These are phyloP conservation scores for Philaenus spumarius DNA, from an alignment of 1,140 invertebrate species.

Conservation along the genomic window DNA sequence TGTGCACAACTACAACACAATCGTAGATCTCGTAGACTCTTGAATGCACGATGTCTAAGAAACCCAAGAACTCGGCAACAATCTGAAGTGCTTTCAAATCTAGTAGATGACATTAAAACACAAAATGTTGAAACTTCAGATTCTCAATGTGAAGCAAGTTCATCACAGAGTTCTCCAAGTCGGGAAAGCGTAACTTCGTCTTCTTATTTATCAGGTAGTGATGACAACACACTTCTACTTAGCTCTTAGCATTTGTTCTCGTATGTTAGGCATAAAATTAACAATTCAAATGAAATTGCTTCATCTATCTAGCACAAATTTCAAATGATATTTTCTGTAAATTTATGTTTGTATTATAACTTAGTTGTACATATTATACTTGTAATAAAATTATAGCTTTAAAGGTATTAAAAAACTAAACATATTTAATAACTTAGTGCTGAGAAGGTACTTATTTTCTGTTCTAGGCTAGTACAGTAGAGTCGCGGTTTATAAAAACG, in stretches of 20 bases:
- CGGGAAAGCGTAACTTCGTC: constrained; percentile 28
- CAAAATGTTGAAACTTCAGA: neutral
- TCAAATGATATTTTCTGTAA: no score
- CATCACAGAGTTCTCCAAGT: constrained; percentile 24
- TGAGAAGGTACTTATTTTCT: no score
- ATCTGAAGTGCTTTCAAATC: neutral
- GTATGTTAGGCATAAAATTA: no score
- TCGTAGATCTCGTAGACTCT: constrained; percentile 1
- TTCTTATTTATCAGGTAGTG: constrained; percentile 23
- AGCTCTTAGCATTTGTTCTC: constrained; percentile 12
- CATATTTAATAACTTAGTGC: no score
- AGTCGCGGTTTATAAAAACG: no score
- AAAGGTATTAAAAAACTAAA: no score
- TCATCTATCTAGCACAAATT: no score
- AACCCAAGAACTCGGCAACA: neutral
- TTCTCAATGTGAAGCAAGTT: constrained; percentile 23
- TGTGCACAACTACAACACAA: neutral
- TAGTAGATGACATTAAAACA: neutral
- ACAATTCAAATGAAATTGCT: no score
- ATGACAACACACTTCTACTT: constrained; percentile 18
- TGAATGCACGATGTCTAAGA: neutral
- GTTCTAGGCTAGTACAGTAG: no score
- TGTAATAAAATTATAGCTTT: no score
- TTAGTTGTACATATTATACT: no score
- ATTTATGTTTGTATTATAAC: no score